Percentiles rank a stretch among this genome's conserved stretches.
Conservation (phyloP, 2,797 vertebrate genomes). For the Typhlichthys eigenmanni region DNA sequence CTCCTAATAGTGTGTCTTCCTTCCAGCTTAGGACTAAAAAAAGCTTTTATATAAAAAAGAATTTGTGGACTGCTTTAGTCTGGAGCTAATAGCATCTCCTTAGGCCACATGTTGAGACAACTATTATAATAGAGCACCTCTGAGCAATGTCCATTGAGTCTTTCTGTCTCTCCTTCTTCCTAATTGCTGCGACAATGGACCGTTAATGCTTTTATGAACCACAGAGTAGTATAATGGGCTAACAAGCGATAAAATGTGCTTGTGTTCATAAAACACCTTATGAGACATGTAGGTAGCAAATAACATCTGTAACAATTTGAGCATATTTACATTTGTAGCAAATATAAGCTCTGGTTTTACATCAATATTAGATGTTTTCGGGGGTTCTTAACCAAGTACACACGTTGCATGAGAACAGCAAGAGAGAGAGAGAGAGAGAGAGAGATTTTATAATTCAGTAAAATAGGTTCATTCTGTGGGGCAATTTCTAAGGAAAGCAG, state of each 20-base stretch:
- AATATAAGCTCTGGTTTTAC: no score
- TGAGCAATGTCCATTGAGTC: conserved; percentile 18
- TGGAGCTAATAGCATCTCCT: conserved; percentile 25
- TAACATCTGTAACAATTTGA: no score
- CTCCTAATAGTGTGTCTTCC: conserved; percentile 70
- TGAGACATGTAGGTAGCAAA: no score
- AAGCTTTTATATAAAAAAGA: conserved; percentile 35
- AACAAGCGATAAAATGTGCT: conserved; percentile 18
- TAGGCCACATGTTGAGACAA: conserved; percentile 35
- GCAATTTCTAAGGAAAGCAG: no score
- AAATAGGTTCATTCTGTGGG: no score
- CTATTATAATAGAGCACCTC: conserved; percentile 35
- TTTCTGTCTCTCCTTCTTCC: conserved; percentile 29
- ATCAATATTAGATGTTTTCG: no score
- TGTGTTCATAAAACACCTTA: not conserved
- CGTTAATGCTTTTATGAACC: conserved; percentile 28
- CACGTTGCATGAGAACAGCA: no score
- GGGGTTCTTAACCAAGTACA: no score
- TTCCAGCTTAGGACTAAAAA: conserved; percentile 62
- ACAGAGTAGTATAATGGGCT: conserved; percentile 10
- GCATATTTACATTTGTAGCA: no score
- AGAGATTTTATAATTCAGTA: no score
- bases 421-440: no score
- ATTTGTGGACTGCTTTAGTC: conserved; percentile 32
- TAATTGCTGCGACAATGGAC: conserved; percentile 25